Evolutionary conservation across 2,113 vertebrate genomes (phyloP).

Genomic region (Pseudonaja textilis): DNA sequence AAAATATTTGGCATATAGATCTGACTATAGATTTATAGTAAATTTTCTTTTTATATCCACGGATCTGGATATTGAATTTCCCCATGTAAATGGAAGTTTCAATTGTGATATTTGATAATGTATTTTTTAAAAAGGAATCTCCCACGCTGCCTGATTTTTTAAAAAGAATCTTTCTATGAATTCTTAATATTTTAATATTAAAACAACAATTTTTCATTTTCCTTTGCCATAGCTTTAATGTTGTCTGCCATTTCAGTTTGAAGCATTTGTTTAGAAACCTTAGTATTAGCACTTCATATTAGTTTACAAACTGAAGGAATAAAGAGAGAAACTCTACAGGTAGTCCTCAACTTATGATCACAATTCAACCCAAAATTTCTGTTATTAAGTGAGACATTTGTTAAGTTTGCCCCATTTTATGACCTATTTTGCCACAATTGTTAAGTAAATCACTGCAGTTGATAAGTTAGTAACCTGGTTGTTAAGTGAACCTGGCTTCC

Average conservation of each 20-base stretch:
- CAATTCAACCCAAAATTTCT: no score
- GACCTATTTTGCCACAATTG: no score
- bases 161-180: not conserved
- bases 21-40: not conserved
- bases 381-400: no score
- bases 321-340: not conserved
- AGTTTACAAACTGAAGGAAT: not conserved
- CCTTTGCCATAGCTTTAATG: not conserved
- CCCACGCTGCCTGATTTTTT: not conserved
- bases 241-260: not conserved
- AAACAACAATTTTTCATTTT: not conserved
- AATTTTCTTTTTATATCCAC: not conserved
- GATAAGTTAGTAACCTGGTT: no score
- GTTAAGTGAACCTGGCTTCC: no score
- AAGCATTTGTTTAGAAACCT: not conserved
- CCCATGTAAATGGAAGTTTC: not conserved
- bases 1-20: not conserved
- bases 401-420: no score
- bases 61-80: not conserved
- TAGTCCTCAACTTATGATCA: no score
- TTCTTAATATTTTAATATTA: not conserved
- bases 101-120: not conserved
- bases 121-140: not conserved
- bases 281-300: not conserved
- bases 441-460: no score